These are phyloP conservation scores for Antheraea pernyi DNA, from an alignment of 1,140 invertebrate genomes.

Conservation along the genomic window DNA sequence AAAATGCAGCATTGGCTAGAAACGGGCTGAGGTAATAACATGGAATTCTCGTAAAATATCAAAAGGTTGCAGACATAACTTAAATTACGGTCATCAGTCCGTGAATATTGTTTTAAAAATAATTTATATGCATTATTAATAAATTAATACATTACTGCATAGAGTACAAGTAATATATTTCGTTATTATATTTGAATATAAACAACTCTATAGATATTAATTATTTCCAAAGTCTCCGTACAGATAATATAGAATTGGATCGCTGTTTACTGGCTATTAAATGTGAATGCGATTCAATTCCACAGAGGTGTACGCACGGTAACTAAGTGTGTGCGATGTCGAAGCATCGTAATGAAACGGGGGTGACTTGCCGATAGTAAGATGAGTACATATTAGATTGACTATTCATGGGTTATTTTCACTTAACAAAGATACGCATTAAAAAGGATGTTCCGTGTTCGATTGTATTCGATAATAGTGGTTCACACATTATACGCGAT, in stretches of 20 bases:
- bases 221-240: slow-evolving; percentile 56
- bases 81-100: no score
- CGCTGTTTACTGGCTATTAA: slow-evolving; percentile 69
- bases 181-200: neutral
- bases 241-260: slow-evolving; percentile 63
- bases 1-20: no score
- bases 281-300: slow-evolving; percentile 71
- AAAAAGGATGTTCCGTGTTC: slow-evolving; percentile 4
- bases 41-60: no score
- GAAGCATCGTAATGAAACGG: slow-evolving; percentile 52
- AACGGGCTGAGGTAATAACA: no score
- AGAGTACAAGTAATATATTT: no score
- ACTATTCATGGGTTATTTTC: slow-evolving; percentile 12
- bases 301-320: slow-evolving; percentile 46
- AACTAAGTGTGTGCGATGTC: slow-evolving; percentile 42
- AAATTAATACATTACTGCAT: no score
- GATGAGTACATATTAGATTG: neutral
- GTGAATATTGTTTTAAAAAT: no score
- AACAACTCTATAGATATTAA: slow-evolving; percentile 43
- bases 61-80: no score
- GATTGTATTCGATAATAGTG: slow-evolving; percentile 4
- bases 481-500: no score
- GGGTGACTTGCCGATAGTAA: slow-evolving; percentile 25
- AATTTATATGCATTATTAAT: no score
- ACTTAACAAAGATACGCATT: slow-evolving; percentile 9